Evolutionary conservation across 2,113 vertebrate species (phyloP).

Genomic region (Meles meles): DNA sequence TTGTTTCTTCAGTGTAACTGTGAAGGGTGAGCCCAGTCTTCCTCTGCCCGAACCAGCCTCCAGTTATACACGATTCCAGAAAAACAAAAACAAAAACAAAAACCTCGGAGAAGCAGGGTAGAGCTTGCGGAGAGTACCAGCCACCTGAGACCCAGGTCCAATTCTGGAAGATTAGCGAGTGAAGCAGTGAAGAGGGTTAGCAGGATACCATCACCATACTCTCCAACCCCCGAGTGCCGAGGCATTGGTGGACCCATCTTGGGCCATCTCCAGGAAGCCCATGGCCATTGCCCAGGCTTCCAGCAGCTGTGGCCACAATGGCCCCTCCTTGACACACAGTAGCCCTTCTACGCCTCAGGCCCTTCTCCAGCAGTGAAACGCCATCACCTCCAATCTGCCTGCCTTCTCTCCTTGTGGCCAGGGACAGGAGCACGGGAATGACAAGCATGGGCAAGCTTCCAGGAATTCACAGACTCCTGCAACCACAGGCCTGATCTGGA

Average conservation of each 20-base stretch:
- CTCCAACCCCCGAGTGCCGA: not conserved
- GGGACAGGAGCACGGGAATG: not conserved
- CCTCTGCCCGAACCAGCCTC: not conserved
- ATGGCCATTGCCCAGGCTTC: not conserved
- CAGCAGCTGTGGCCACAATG: rapidly evolving
- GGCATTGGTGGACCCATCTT: not conserved
- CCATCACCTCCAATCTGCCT: not conserved
- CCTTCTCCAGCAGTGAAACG: not conserved
- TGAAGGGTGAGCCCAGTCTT: not conserved
- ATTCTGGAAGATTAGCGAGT: not conserved
- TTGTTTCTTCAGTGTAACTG: not conserved
- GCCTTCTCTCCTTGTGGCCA: not conserved
- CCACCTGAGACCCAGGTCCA: not conserved
- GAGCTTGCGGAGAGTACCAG: rapidly evolving
- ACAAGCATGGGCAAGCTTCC: not conserved
- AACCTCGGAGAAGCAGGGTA: not conserved
- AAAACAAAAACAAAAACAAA: not conserved
- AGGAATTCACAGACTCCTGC: not conserved
- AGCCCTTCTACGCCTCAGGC: not conserved
- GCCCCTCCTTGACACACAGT: not conserved
- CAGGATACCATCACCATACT: not conserved
- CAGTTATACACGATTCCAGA: not conserved
- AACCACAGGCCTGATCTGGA: not conserved
- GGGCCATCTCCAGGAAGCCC: not conserved
- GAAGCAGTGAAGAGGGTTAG: not conserved